phyloP scores from a whole-genome alignment of 2,113 vertebrate genomes.

The Xenopus tropicalis region DNA sequence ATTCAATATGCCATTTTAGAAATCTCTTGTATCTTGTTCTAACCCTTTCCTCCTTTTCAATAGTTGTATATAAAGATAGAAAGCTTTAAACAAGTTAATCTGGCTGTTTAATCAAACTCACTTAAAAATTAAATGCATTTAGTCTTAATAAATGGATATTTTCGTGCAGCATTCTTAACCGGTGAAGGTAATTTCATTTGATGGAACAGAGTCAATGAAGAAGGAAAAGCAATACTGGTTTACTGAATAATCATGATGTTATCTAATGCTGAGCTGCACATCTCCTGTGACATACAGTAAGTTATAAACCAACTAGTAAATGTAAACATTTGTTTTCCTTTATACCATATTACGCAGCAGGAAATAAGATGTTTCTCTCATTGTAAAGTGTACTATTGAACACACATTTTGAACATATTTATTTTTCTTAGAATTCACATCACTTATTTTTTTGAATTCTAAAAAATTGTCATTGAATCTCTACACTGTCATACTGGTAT shows the following conservation, averaged over 20 bases:
- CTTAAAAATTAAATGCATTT: constrained; percentile 13
- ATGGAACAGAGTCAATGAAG: neutral
- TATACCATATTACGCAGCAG: too few species aligned
- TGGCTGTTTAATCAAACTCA: constrained; percentile 9
- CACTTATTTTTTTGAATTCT: too few species aligned
- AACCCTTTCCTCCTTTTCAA: neutral
- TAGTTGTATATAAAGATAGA: neutral
- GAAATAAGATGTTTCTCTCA: too few species aligned
- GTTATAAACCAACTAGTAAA: too few species aligned
- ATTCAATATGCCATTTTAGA: neutral
- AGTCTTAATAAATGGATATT: constrained; percentile 11
- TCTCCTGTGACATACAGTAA: too few species aligned
- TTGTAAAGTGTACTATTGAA: too few species aligned
- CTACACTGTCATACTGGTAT: too few species aligned
- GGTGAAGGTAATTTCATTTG: constrained; percentile 1
- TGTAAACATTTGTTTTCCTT: too few species aligned
- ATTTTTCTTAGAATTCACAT: too few species aligned
- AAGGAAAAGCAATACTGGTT: neutral
- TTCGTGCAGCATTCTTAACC: constrained; percentile 3
- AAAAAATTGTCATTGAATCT: too few species aligned
- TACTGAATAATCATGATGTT: neutral
- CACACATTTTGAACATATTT: too few species aligned
- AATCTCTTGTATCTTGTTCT: too few species aligned
- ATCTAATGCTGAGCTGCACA: neutral
- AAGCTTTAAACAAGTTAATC: neutral